Evolutionary conservation across 2,797 vertebrate species (phyloP).

Genomic region (Leptodactylus fallax): DNA sequence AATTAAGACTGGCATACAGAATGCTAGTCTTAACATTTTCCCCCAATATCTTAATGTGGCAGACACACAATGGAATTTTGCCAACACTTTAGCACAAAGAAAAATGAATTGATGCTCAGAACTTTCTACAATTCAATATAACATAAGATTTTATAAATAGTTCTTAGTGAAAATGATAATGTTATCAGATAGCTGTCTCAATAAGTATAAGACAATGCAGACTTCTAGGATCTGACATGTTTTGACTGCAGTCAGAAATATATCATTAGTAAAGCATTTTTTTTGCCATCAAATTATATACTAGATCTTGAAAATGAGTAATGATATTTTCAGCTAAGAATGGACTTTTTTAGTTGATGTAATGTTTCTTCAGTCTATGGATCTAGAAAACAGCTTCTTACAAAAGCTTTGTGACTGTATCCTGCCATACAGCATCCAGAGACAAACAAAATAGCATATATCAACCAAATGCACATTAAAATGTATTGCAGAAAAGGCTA

Average conservation of each 20-base stretch:
- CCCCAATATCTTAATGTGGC: neutral
- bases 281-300: conserved; percentile 28
- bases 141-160: conserved; percentile 33
- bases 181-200: neutral
- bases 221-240: conserved; percentile 35
- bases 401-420: neutral
- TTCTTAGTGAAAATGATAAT: conserved; percentile 28
- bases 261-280: neutral
- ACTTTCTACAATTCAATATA: conserved; percentile 6
- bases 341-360: neutral
- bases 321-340: neutral
- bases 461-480: conserved; percentile 34
- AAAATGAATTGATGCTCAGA: conserved; percentile 11
- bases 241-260: conserved; percentile 41
- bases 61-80: neutral
- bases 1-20: too few relatives aligned
- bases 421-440: neutral
- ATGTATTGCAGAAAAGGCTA: conserved; percentile 1
- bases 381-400: neutral
- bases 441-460: conserved; percentile 16
- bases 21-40: too few relatives aligned
- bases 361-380: neutral
- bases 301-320: neutral
- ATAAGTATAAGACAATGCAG: conserved; percentile 14
- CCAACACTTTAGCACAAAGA: neutral